phyloP scores from a whole-genome alignment of 2,888 invertebrate genomes.

The Panorpa germanica region DNA sequence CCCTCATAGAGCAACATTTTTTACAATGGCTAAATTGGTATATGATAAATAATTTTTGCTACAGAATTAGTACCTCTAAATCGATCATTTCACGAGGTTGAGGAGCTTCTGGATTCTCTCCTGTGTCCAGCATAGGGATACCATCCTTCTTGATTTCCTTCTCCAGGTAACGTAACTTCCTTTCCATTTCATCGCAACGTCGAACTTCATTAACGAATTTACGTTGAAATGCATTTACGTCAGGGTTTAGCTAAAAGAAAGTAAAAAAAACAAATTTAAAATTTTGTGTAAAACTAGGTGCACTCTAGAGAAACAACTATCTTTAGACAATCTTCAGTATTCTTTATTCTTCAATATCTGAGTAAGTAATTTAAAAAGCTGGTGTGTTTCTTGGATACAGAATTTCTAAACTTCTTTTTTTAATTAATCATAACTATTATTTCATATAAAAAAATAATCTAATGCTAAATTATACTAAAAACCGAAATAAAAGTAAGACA shows the following conservation, averaged over 20 bases:
- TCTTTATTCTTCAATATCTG: background rate
- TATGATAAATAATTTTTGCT: conserved; percentile 2
- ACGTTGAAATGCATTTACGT: conserved; percentile 95
- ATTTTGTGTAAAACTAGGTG: background rate
- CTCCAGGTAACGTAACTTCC: conserved; percentile 88
- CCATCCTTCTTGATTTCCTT: conserved; percentile 93
- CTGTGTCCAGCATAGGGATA: conserved; percentile 95
- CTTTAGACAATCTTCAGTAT: too few species aligned
- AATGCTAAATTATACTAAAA: too few species aligned
- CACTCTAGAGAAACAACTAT: too few species aligned
- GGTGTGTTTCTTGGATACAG: background rate
- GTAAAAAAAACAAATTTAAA: conserved; percentile 3
- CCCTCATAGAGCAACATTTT: too few species aligned
- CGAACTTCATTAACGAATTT: conserved; percentile 97
- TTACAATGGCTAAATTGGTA: too few species aligned
- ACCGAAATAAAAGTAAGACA: too few species aligned
- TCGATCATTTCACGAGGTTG: conserved; percentile 99
- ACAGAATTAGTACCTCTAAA: conserved; percentile 50
- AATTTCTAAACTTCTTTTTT: background rate
- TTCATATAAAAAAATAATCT: conserved; percentile 3
- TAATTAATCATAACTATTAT: background rate
- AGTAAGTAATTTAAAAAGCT: conserved; percentile 4
- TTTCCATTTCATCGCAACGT: conserved; percentile 97
- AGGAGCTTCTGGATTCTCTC: conserved; percentile 98
- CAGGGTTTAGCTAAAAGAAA: conserved; percentile 68